These are phyloP conservation scores for Paratilapia polleni DNA, from an alignment of 2,113 vertebrate species.

Conservation along the genomic window DNA sequence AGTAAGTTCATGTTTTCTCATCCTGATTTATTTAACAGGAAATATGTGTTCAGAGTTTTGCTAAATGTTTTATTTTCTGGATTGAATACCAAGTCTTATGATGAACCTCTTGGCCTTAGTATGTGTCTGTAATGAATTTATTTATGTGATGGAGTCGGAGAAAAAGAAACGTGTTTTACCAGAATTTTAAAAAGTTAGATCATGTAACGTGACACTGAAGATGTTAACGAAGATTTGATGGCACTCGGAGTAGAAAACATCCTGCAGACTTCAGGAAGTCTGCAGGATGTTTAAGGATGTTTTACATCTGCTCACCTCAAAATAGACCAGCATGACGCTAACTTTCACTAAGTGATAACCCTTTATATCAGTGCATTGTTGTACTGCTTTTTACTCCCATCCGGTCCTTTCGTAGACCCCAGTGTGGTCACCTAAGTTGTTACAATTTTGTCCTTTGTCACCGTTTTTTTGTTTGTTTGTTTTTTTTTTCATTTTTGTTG, in stretches of 20 bases:
- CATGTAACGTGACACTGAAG: background rate
- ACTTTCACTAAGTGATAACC: background rate
- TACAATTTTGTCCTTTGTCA: background rate
- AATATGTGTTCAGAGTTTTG: background rate
- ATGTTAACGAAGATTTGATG: background rate
- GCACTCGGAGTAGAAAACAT: background rate
- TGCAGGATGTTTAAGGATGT: constrained; percentile 4
- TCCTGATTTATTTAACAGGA: background rate
- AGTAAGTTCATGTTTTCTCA: too few species aligned
- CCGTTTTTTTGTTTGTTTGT: too few species aligned
- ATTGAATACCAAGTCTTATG: background rate
- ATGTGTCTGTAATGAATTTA: accelerated
- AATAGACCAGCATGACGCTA: background rate
- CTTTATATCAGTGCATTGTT: background rate
- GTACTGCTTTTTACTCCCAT: background rate
- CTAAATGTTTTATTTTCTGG: background rate
- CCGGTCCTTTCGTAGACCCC: background rate
- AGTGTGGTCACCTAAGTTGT: background rate
- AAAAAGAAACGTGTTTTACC: background rate
- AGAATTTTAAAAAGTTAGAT: background rate
- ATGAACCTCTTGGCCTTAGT: background rate
- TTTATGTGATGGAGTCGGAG: background rate
- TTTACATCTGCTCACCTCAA: background rate
- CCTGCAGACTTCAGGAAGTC: background rate
- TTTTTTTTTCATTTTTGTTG: background rate